Percentiles rank a stretch among this genome's conserved stretches.
These are phyloP conservation scores for Clarias pachynema DNA, from an alignment of 2,797 vertebrate species.

Conservation along the genomic window DNA sequence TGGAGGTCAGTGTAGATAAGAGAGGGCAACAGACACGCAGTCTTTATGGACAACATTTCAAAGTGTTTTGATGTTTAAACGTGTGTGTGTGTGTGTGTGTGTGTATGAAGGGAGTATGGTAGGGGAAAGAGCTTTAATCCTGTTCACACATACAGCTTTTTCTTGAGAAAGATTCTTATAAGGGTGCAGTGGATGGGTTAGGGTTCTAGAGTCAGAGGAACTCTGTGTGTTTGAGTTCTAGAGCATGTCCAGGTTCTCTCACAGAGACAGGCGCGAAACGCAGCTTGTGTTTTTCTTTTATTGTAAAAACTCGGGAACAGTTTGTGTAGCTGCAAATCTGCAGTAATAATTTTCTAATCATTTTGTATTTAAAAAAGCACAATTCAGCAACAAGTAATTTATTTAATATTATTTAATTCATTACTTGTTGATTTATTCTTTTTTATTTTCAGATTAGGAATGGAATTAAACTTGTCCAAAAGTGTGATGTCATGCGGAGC, in stretches of 20 bases:
- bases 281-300: not conserved
- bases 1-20: constrained; percentile 67
- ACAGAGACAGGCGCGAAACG: not conserved
- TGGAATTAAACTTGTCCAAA: constrained; percentile 79
- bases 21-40: constrained; percentile 41
- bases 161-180: not conserved
- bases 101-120: constrained; percentile 14
- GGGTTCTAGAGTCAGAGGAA: not conserved
- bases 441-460: constrained; percentile 68
- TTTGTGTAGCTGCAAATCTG: not conserved
- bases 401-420: no score
- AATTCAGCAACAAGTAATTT: no score
- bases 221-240: not conserved
- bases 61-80: constrained; percentile 13
- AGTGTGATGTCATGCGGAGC: constrained; percentile 68
- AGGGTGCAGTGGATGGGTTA: not conserved
- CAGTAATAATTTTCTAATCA: not conserved
- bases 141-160: constrained; percentile 10
- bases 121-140: constrained; percentile 9
- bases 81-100: constrained; percentile 10
- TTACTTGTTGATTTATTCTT: no score
- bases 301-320: not conserved
- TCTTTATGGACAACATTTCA: constrained; percentile 55
- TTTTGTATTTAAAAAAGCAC: not conserved
- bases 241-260: not conserved